phyloP scores from a whole-genome alignment of 2,888 invertebrate genomes.

The Octonoba sinensis region DNA sequence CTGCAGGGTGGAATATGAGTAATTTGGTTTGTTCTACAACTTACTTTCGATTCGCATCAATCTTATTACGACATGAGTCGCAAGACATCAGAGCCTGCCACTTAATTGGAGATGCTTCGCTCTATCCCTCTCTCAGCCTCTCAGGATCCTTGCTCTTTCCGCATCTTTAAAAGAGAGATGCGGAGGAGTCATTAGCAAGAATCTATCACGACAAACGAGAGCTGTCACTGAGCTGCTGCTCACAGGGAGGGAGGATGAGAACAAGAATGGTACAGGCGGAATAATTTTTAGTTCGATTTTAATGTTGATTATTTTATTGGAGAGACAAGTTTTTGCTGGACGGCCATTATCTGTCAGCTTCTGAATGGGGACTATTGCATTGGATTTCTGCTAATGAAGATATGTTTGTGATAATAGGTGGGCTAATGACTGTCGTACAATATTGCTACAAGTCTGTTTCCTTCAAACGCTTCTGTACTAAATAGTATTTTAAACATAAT shows the following conservation, averaged over 20 bases:
- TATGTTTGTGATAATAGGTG: too few species aligned
- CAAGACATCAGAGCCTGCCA: conserved; percentile 55
- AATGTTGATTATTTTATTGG: not conserved
- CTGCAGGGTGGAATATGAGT: conserved; percentile 46
- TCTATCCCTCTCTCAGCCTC: conserved; percentile 21
- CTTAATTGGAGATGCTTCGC: conserved; percentile 60
- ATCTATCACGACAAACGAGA: conserved; percentile 64
- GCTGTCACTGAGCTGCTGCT: conserved; percentile 50
- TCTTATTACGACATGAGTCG: conserved; percentile 54
- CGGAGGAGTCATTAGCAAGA: conserved; percentile 61
- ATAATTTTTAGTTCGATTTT: not conserved
- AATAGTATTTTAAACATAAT: too few species aligned
- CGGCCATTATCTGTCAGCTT: too few species aligned
- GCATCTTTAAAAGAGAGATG: conserved; percentile 46
- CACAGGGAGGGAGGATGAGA: conserved; percentile 13
- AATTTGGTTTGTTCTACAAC: conserved; percentile 63
- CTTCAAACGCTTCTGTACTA: too few species aligned
- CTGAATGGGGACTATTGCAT: too few species aligned
- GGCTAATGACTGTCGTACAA: too few species aligned
- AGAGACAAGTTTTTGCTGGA: too few species aligned
- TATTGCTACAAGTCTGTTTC: too few species aligned
- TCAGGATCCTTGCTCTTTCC: conserved; percentile 18
- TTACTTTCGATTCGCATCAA: conserved; percentile 63
- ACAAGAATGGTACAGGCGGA: conserved; percentile 35
- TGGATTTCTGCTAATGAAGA: too few species aligned